Evolutionary conservation across 2,888 invertebrate genomes (phyloP).

Genomic region (Deroplatys truncata): DNA sequence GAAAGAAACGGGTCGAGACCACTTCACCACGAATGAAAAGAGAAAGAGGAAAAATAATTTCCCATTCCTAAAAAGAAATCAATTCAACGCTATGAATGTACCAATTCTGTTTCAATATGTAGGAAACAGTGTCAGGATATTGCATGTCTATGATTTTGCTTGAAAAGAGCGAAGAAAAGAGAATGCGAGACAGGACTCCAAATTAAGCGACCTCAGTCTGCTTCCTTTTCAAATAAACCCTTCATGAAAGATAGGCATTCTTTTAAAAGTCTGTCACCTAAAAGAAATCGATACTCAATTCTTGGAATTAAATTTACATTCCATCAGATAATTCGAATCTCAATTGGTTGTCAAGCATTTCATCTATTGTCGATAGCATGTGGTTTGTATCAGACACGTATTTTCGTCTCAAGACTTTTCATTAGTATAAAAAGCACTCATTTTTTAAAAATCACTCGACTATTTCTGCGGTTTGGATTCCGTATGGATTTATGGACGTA

Average conservation of each 20-base stretch:
- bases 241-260: not conserved
- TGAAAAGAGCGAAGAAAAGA: not conserved
- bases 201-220: not conserved
- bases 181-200: not conserved
- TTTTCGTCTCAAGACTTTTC: no score
- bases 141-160: not conserved
- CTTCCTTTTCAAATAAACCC: not conserved
- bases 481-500: no score
- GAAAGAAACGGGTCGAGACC: not conserved
- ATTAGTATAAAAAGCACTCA: no score
- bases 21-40: not conserved
- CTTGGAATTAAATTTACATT: no score
- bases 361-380: no score
- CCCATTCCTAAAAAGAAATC: not conserved
- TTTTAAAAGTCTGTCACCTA: no score
- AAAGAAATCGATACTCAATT: no score
- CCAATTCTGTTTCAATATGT: not conserved
- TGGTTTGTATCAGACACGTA: no score
- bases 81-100: not conserved
- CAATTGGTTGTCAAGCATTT: no score
- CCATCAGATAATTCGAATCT: no score
- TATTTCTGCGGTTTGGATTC: no score
- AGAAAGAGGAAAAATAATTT: not conserved
- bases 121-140: not conserved
- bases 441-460: no score